These are phyloP conservation scores for Neelides sp. DNA, from an alignment of 1,140 invertebrate genomes.

Conservation along the genomic window DNA sequence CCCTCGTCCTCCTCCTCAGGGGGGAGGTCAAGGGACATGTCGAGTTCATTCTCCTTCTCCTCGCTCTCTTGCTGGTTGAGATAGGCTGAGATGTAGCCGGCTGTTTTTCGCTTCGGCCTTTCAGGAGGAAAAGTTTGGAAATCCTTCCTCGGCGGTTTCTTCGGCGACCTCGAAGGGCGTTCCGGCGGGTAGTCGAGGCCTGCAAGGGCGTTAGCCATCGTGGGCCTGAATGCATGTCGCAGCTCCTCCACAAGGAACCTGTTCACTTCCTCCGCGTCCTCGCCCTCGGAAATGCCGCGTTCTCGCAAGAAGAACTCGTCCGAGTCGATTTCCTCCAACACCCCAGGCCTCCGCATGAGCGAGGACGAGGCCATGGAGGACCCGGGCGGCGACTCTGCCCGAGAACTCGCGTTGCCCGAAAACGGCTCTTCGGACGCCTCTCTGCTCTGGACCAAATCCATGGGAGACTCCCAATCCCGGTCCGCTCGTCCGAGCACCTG, in stretches of 20 bases:
- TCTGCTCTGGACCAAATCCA: slow-evolving; percentile 18
- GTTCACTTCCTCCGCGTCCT: slow-evolving; percentile 63
- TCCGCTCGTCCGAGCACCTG: slow-evolving; percentile 18
- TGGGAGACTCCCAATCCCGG: slow-evolving; percentile 28
- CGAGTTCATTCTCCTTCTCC: slow-evolving; percentile 26
- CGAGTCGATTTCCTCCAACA: slow-evolving; percentile 69
- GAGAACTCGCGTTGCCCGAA: slow-evolving; percentile 19
- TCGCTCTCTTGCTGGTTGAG: slow-evolving; percentile 27
- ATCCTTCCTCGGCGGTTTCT: slow-evolving; percentile 24
- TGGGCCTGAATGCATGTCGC: slow-evolving; percentile 55
- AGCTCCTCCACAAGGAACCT: slow-evolving; percentile 63
- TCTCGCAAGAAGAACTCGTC: slow-evolving; percentile 71
- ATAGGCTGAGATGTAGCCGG: slow-evolving; percentile 24
- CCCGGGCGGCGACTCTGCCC: slow-evolving; percentile 23
- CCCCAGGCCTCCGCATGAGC: slow-evolving; percentile 31
- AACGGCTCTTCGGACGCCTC: slow-evolving; percentile 28
- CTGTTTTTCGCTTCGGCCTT: slow-evolving; percentile 35
- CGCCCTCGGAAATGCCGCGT: slow-evolving; percentile 52
- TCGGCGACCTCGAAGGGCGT: slow-evolving; percentile 28
- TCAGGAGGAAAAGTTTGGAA: slow-evolving; percentile 35
- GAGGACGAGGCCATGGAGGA: slow-evolving; percentile 28
- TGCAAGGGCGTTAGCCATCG: slow-evolving; percentile 47
- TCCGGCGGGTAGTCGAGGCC: slow-evolving; percentile 28
- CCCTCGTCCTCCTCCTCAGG: slow-evolving; percentile 24
- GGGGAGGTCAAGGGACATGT: slow-evolving; percentile 4